Base-by-base conservation (phyloP, 2,797 vertebrate species). In the Macrochelys suwanniensis region DNA sequence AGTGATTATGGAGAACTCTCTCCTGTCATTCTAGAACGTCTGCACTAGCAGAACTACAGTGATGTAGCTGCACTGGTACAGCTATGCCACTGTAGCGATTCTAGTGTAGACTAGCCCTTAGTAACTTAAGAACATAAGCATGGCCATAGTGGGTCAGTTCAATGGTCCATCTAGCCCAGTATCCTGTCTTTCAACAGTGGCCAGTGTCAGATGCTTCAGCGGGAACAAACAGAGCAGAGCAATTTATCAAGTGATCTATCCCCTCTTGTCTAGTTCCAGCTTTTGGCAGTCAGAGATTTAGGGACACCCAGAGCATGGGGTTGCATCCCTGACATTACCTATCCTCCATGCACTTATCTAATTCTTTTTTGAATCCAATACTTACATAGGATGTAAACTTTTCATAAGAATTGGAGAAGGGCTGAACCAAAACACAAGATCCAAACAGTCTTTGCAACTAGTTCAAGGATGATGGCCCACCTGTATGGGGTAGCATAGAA, bases 391-490 rank as follows among this genome's bases (percentile, higher is more conserved):
- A 89, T 93, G 42, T 85, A 47, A 57, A 16, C 92, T 42, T 82
- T 37, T 53, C 94, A 80, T 80, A 87, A 11, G 53, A 59, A 82
- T 47, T 57, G 61, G 85, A 88, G 82, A 91, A 25, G 42, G 76
- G 50, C 45, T 86, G 59, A 85, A 61, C 11, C 25, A 88, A 94
- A 95, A 84, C 83, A 87, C 31, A 11, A 71, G 50, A 53, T 37
- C 61, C 88, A 91, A 95, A 91, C 92, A 94, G 78, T 80, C 87
- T 84, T 49, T 74, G 77, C 0, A 0, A 82, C 81, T 51, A 86
- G 85, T 92, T 94, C 80, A 83, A 92, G 81, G 76, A 88, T 78
- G 61, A 88, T 92, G 23, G 26, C 85, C 86, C 31, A 87, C 94
- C 57, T 13, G 12, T 21, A 4, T 37, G 19, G 59, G 33, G 31